A percentile compares a stretch with the other conserved stretches of the same genome.
phyloP scores from a whole-genome alignment of 2,113 vertebrate species.

The Siniperca knerii region DNA sequence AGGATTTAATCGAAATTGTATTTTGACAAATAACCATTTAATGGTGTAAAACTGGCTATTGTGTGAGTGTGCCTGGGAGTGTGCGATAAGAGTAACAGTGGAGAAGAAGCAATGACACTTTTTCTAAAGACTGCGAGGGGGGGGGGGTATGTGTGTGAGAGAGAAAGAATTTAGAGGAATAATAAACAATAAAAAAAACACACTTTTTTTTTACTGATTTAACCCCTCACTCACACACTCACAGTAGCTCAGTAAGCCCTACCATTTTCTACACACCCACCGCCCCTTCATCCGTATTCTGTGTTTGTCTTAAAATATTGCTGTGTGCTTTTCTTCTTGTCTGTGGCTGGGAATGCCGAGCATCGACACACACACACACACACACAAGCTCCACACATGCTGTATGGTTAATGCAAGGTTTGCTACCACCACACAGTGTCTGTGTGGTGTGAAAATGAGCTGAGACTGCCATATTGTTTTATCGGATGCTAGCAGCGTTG shows the following conservation, averaged over 20 bases:
- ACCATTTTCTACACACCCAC: conserved; percentile 74
- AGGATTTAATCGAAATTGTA: conserved; percentile 86
- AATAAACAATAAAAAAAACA: conserved; percentile 59
- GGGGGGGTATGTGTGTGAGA: background rate
- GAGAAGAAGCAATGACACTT: conserved; percentile 82
- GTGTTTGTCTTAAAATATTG: conserved; percentile 71
- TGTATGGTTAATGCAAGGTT: conserved; percentile 40
- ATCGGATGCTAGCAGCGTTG: conserved; percentile 71
- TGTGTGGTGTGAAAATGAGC: conserved; percentile 22
- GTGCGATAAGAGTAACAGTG: conserved; percentile 83
- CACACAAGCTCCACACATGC: background rate
- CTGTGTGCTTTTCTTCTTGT: conserved; percentile 54
- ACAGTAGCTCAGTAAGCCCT: conserved; percentile 71
- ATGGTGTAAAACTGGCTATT: conserved; percentile 86
- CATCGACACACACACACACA: conserved; percentile 31
- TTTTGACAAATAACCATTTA: conserved; percentile 88
- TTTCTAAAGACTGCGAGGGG: conserved; percentile 71
- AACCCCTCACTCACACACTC: conserved; percentile 55
- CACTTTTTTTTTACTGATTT: conserved; percentile 51
- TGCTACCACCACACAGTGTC: conserved; percentile 5
- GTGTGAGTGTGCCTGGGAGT: conserved; percentile 82
- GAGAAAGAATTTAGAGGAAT: conserved; percentile 58
- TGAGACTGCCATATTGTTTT: conserved; percentile 64
- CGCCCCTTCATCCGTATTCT: conserved; percentile 37
- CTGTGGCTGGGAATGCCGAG: conserved; percentile 40